phyloP scores from a whole-genome alignment of 2,797 vertebrate species.

The Gymnothorax javanicus region DNA sequence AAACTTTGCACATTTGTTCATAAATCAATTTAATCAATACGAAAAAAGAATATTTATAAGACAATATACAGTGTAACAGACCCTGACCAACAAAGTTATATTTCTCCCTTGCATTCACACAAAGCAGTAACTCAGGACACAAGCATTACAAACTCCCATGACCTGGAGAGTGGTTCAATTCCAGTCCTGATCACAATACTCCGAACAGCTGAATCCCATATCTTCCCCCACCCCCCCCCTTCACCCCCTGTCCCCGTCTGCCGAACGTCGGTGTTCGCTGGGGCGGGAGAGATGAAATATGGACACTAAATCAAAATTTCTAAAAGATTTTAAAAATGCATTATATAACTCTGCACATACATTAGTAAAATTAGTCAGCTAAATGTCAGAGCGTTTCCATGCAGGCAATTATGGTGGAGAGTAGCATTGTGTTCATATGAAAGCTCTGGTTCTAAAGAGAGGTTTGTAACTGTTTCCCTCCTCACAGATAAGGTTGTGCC shows the following conservation, averaged over 20 bases:
- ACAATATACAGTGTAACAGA: constrained; percentile 80
- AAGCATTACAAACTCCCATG: constrained; percentile 30
- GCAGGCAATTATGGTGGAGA: neutral
- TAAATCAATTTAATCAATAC: constrained; percentile 76
- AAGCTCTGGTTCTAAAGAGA: neutral
- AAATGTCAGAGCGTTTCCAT: neutral
- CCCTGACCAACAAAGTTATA: constrained; percentile 66
- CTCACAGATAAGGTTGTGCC: neutral
- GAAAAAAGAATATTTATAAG: constrained; percentile 70
- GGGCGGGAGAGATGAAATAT: neutral
- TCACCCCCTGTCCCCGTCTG: neutral
- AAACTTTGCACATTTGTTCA: constrained; percentile 47
- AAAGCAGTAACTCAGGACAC: constrained; percentile 41
- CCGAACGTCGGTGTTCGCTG: neutral
- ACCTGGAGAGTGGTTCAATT: neutral
- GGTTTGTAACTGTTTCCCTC: neutral
- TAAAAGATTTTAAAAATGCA: constrained; percentile 9
- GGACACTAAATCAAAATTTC: neutral
- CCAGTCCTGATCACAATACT: constrained; percentile 5
- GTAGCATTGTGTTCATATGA: neutral
- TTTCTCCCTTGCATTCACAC: constrained; percentile 53
- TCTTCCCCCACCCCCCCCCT: neutral
- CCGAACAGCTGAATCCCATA: neutral
- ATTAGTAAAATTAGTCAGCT: constrained; percentile 5
- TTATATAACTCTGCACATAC: constrained; percentile 17